Evolutionary conservation across 2,797 vertebrate species (phyloP), one percentile per base, ranked within the genome.

Genomic region (Semotilus atromaculatus): DNA sequence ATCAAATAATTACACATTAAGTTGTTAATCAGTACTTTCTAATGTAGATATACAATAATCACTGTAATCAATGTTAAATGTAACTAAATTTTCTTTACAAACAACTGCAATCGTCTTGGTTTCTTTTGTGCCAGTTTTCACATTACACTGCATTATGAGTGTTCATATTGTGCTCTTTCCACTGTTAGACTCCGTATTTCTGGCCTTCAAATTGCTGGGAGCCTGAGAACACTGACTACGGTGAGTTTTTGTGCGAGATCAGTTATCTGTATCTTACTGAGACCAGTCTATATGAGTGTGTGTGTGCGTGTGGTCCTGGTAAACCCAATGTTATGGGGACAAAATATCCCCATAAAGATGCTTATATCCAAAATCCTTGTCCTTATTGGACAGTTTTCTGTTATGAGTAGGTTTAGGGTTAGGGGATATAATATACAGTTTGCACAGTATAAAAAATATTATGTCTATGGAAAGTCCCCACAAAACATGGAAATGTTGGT

Each of bases 191-290:
- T 87, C 96, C 96, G 0, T 97, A 97, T 89, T 97, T 97, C 88
- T 97, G 96, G 96, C 96, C 96, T 88, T 97, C 96, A 26, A 97
- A 97, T 91, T 97, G 96, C 92, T 97, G 96, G 96, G 96, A 97
- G 91, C 96, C 96, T 53, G 96, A 97, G 89, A 97, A 97, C 90
- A 97, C 96, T 4, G 96, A 97, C 90, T 97, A 97, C 13, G 96
- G 96, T 97, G 87, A 95, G 88, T 78, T 26, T 58, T 38, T 66
- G 80, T 26, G 29, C 1, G 0, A 31, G 53, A 48, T 51, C 26
- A n/a, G 18, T 76, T n/a, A 71, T 64, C 38, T 70, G 43, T 29
- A 29, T 53, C 43, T 48, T 70, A 66, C 31, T 62, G 76, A 80
- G 68, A 74, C 40, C 0, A 5, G 64, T 68, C 3, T 45, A 11